Evolutionary conservation across 2,797 vertebrate species (phyloP), one percentile per base, ranked within the genome.

Genomic region (Galaxias olidus): DNA sequence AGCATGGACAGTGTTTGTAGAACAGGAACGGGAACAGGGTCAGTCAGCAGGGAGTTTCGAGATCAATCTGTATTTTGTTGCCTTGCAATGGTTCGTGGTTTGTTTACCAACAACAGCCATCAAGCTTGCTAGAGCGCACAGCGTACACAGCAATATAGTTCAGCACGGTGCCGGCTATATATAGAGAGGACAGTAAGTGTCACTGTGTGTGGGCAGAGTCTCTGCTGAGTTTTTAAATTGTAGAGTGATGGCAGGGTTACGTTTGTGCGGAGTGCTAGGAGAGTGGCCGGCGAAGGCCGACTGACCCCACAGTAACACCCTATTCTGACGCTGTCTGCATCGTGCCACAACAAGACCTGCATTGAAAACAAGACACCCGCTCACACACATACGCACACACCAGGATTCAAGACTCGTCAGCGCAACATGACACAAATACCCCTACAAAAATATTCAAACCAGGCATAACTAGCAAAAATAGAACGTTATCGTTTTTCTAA

Each of bases 381-480:
- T n/a, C 19, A 20, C 51, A 63, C 63, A 43, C 49, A 61, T 41
- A 65, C 58, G 20, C 43, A 56, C 45, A 59, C 45, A 51, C 64
- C 63, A 43, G 69, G 8, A 19, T 47, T 12, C 41, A 52, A 47
- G 4, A 50, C 18, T 66, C 12, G 18, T 69, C 19, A 46, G 43
- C 52, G 40, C 12, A 48, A 48, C 52, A 46, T 61, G 17, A 68
- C 54, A 30, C 60, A 65, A 71, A 61, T 75, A 67, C 49, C 47
- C 59, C 45, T 53, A 64, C 63, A 54, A 51, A 65, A 30, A 11
- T 59, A 44, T 58, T 50, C 49, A 61, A 47, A 59, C 63, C 68
- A 64, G 65, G 46, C 71, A 68, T 59, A 61, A 67, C 59, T 59
- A 67, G 65, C 63, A 78, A 65, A 61, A 61, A 67, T 20, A 69